Conservation (phyloP, 2,113 vertebrate species). For the Bujurquina vittata region DNA sequence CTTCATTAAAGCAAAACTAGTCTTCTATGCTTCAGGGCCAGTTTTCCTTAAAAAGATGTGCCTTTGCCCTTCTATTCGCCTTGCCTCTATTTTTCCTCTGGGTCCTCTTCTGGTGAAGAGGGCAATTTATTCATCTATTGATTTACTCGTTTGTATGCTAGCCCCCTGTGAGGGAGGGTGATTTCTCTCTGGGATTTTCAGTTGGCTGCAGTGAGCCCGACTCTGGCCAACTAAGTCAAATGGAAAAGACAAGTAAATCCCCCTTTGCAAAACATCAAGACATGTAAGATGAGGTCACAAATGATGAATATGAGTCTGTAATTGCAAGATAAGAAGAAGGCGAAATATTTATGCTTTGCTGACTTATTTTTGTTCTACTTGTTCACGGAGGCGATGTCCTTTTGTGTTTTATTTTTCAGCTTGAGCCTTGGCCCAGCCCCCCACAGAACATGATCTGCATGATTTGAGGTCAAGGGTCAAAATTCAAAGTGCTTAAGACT, state of each 20-base stretch:
- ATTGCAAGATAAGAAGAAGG: neutral
- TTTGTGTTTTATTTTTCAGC: conserved; percentile 20
- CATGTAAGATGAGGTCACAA: neutral
- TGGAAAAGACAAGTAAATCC: conserved; percentile 8
- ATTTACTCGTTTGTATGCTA: conserved; percentile 72
- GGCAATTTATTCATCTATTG: conserved; percentile 73
- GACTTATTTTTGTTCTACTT: neutral
- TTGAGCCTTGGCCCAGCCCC: neutral
- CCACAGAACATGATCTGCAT: conserved; percentile 32
- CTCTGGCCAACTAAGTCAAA: conserved; percentile 16
- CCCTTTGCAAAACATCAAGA: conserved; percentile 1
- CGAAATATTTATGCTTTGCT: neutral
- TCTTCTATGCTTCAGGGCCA: neutral
- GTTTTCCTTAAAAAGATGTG: conserved; percentile 14
- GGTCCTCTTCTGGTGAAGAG: conserved; percentile 63
- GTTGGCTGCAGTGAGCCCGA: conserved; percentile 26
- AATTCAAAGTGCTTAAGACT: conserved; percentile 53
- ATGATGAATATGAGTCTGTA: conserved; percentile 1
- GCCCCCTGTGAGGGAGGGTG: conserved; percentile 29
- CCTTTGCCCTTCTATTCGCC: conserved; percentile 35
- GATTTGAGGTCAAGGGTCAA: conserved; percentile 56
- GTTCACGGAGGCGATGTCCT: neutral
- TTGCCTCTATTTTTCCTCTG: conserved; percentile 47
- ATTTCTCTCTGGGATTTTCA: conserved; percentile 60
- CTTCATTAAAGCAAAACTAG: conserved; percentile 15